A percentile compares a stretch with the other conserved stretches of the same genome.
Conservation (phyloP, 2,797 vertebrate genomes). For the Crenichthys baileyi region DNA sequence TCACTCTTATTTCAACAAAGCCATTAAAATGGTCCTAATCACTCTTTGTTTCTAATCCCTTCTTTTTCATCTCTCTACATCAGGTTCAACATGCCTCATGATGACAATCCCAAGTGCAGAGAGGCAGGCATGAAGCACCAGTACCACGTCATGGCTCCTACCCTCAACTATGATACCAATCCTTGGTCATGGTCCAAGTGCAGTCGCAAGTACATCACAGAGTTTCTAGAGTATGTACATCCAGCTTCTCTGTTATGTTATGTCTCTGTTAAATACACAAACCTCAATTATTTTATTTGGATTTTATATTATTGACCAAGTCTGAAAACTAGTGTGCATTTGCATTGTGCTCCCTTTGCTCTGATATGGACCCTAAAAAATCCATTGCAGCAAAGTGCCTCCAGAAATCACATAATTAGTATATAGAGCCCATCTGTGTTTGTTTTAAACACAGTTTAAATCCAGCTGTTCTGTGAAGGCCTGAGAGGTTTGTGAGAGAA, state of each 20-base stretch:
- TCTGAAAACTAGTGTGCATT: not conserved
- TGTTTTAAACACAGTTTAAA: slow-evolving; percentile 1
- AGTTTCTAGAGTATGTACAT: slow-evolving; percentile 94
- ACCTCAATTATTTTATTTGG: not conserved
- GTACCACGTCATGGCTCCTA: slow-evolving; percentile 97
- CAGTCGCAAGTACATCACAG: slow-evolving; percentile 97
- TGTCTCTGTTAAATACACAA: not conserved
- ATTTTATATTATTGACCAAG: not conserved
- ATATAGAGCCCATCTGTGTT: slow-evolving; percentile 1
- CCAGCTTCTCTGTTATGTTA: not conserved
- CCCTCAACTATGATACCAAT: slow-evolving; percentile 93
- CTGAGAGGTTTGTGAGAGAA: not conserved
- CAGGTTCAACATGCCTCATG: slow-evolving; percentile 97
- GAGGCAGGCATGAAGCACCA: slow-evolving; percentile 92
- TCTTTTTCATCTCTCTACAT: slow-evolving; percentile 3
- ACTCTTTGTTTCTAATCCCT: slow-evolving; percentile 38
- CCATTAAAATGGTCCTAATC: slow-evolving; percentile 49
- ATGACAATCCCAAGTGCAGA: slow-evolving; percentile 94
- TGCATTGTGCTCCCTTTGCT: not conserved
- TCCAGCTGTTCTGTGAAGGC: not conserved
- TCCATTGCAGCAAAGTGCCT: not conserved
- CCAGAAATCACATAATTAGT: not conserved
- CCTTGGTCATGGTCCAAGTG: slow-evolving; percentile 99
- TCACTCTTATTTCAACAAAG: not conserved
- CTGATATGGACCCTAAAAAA: not conserved